Base-by-base conservation (phyloP, 2,797 vertebrate species). In the Coracias cyanogaster region DNA sequence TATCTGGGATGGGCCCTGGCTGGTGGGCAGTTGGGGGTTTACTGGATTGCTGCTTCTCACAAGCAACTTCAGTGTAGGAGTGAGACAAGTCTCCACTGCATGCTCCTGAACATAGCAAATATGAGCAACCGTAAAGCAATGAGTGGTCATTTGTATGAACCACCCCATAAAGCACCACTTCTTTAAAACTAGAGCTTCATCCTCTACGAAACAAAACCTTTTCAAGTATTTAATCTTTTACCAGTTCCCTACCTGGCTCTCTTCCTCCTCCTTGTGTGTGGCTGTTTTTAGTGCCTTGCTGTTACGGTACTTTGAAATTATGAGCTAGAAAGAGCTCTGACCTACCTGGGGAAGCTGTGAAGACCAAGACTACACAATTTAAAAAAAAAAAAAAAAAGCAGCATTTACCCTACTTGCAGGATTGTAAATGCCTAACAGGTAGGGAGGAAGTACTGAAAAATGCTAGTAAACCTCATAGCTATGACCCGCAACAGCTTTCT, bases 61-160 rank as follows among this genome's bases (percentile, higher is more conserved):
- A 15, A 35, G 5, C 39, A 31, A 4, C 39, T 7, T 6, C 26
- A 20, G 37, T 9, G 13, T 16, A n/a, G 48, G 31, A 58, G 60
- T 4, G 6, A 61, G 52, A 49, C 41, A 37, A 24, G 26, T 43
- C 10, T 49, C 28, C 49, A 19, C 43, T 29, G 28, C 28, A 0
- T 15, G 24, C 43, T 29, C 82, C 49, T 29, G 28, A 51, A 22
- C n/a, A 24, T 1, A 18, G 10, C 14, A 28, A 49, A 49, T 4
- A 12, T 1, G 1, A 52, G n/a, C 48, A 31, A 17, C 29, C 2
- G 26, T 4, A 3, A 54, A n/a, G 39, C 41, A 48, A 19, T 1
- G 33, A 45, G 19, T 0, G 2, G 51, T 15, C n/a, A 7, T 21
- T 51, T 10, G 12, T 14, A 15, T 3, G 17, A 51, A 29, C 54